Evolutionary conservation across 2,888 invertebrate species (phyloP), one percentile per base, ranked within the genome.

Genomic region (Cordilura impudica): DNA sequence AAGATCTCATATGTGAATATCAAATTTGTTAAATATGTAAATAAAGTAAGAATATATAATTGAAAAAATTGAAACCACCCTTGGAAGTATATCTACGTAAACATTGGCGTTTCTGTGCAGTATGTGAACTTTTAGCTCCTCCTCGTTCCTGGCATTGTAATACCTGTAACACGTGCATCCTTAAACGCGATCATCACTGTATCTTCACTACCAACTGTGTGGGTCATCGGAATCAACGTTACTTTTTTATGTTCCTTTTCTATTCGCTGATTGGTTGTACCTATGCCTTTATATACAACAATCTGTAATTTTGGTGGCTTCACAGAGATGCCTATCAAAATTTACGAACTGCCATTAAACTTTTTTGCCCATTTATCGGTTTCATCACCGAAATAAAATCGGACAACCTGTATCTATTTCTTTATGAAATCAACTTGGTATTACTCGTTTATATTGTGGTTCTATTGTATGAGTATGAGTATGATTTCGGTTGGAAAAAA

Each of bases 121-220:
- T 91, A 0, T 98, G 98, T 39, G 95, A 96, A 87, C 91, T 92
- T 45, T 78, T 93, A 18, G 91, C 93, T 6, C 96, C 96, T 1
- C 96, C 97, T 0, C 92, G 98, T 35, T 94, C 97, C 1, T 97
- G 96, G 93, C 98, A 98, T 87, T 99, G 98, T 87, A 91, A 92
- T 67, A 92, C 91, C 5, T 99, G 98, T 89, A 91, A 95, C 81
- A 91, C 93, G 7, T 99, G 98, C 88, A 93, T 98, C 69, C 72
- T 89, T 31, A 96, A 96, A 90, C 91, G 97, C 83, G 97, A 97
- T 87, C 97, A 96, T 90, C 95, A 96, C 86, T 96, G 98, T 87
- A 94, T 95, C 82, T 98, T 98, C 88, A 94, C 95, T 39, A 95
- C 96, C 16, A 95, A 94, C 85, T 98, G 98, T 88, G 91, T 98